These are phyloP conservation scores for Apodemus speciosus DNA, from an alignment of 2,113 vertebrate species.

Conservation along the genomic window DNA sequence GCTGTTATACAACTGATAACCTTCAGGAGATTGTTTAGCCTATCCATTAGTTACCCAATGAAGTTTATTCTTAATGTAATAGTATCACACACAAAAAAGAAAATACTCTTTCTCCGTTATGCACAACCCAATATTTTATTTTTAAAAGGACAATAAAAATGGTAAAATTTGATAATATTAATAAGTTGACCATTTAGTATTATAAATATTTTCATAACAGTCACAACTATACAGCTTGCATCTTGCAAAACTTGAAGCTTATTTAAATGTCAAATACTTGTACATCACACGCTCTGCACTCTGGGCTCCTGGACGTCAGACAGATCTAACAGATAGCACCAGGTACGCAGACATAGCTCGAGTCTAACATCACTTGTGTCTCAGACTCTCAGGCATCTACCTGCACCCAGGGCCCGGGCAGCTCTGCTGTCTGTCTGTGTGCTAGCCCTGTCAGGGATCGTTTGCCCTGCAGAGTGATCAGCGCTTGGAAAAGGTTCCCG, in stretches of 20 bases:
- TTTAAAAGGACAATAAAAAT: not conserved
- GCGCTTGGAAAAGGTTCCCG: too few relatives aligned
- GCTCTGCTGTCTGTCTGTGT: too few relatives aligned
- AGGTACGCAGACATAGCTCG: too few relatives aligned
- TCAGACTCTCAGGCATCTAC: too few relatives aligned
- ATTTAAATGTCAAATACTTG: not conserved
- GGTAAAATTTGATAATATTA: not conserved
- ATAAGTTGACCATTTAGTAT: not conserved
- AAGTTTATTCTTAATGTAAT: not conserved
- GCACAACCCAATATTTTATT: not conserved
- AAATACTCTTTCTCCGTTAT: not conserved
- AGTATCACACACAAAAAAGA: not conserved
- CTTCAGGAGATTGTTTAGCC: not conserved
- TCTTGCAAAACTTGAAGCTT: not conserved
- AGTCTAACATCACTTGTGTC: too few relatives aligned
- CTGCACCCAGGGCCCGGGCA: too few relatives aligned
- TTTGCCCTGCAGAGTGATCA: too few relatives aligned
- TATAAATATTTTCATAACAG: not conserved
- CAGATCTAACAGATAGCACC: too few relatives aligned
- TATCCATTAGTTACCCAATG: not conserved
- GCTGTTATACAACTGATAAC: not conserved
- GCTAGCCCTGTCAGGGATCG: too few relatives aligned
- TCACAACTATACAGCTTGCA: not conserved
- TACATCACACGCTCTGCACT: too few relatives aligned
- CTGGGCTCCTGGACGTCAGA: too few relatives aligned